A percentile compares a stretch with the other conserved stretches of the same genome.
phyloP scores from a whole-genome alignment of 2,888 invertebrate species.

The Parelbella ahira region DNA sequence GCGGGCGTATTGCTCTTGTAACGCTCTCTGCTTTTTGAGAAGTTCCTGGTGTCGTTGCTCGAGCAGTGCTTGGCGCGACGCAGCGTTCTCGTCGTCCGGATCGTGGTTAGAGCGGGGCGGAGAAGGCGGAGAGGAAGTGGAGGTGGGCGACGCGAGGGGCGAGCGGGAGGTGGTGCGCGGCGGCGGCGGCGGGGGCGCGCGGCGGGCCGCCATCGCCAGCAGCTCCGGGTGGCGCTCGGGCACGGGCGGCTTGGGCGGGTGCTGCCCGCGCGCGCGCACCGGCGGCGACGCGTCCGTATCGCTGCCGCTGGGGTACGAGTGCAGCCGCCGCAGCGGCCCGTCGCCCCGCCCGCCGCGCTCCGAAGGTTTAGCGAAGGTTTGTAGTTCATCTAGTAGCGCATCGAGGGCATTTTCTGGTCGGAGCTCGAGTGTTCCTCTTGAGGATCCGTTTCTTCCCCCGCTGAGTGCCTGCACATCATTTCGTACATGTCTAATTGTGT shows the following conservation, averaged over 20 bases:
- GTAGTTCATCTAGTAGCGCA: slow-evolving; percentile 96
- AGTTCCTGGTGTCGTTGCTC: slow-evolving; percentile 94
- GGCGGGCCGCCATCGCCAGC: slow-evolving; percentile 84
- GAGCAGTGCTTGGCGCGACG: slow-evolving; percentile 84
- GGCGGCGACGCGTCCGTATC: slow-evolving; percentile 90
- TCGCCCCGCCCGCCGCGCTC: slow-evolving; percentile 70
- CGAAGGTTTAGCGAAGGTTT: slow-evolving; percentile 90
- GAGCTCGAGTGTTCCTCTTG: slow-evolving; percentile 52
- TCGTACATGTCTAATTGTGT: slow-evolving; percentile 61
- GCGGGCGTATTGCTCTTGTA: slow-evolving; percentile 95
- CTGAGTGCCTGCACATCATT: slow-evolving; percentile 69
- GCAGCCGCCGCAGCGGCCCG: slow-evolving; percentile 86
- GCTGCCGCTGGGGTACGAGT: slow-evolving; percentile 92
- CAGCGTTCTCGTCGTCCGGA: slow-evolving; percentile 47
- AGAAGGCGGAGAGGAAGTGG: slow-evolving; percentile 81
- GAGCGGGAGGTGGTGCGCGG: slow-evolving; percentile 95
- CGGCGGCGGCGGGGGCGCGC: slow-evolving; percentile 94
- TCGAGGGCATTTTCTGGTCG: slow-evolving; percentile 98
- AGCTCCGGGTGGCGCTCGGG: slow-evolving; percentile 91
- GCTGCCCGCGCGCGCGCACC: slow-evolving; percentile 82
- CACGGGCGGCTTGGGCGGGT: slow-evolving; percentile 87
- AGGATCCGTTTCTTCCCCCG: slow-evolving; percentile 52
- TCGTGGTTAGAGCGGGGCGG: slow-evolving; percentile 59
- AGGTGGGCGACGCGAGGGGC: slow-evolving; percentile 91
- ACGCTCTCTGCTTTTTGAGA: slow-evolving; percentile 90